A percentile compares a stretch with the other conserved stretches of the same genome.
Evolutionary conservation across 2,797 vertebrate genomes (phyloP).

Genomic region (Loriculus beryllinus): DNA sequence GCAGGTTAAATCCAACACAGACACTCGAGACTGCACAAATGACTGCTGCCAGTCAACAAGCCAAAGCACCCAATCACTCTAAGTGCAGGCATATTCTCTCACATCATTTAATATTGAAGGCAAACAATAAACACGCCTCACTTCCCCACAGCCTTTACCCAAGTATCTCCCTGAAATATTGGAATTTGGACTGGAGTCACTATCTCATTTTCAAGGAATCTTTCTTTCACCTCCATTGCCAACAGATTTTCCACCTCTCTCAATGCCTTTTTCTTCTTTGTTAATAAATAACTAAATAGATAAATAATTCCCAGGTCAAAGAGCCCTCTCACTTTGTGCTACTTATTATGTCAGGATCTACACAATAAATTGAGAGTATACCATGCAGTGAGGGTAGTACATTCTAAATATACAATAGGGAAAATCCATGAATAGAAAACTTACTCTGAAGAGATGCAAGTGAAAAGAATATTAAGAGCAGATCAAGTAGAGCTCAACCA

Average conservation of each 20-base stretch:
- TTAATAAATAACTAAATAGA: neutral
- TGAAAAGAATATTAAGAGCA: neutral
- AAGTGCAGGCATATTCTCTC: neutral
- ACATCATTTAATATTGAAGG: neutral
- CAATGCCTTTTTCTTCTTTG: neutral
- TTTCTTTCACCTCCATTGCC: neutral
- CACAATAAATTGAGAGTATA: neutral
- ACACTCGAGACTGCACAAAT: neutral
- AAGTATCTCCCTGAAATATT: neutral
- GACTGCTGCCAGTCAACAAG: conserved; percentile 1
- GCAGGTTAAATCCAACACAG: neutral
- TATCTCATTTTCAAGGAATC: neutral
- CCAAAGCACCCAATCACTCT: neutral
- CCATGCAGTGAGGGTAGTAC: neutral
- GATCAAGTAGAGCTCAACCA: neutral
- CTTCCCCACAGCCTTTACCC: neutral
- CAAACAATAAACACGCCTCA: neutral
- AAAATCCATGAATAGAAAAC: neutral
- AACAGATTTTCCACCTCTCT: neutral
- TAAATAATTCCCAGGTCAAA: neutral
- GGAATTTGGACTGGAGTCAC: neutral
- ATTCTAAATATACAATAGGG: neutral
- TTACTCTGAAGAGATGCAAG: neutral
- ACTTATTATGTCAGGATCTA: neutral
- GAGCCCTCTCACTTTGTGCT: neutral